A percentile compares a stretch with the other conserved stretches of the same genome.
Evolutionary conservation across 2,797 vertebrate species (phyloP).

Genomic region (Sebastes cheni): DNA sequence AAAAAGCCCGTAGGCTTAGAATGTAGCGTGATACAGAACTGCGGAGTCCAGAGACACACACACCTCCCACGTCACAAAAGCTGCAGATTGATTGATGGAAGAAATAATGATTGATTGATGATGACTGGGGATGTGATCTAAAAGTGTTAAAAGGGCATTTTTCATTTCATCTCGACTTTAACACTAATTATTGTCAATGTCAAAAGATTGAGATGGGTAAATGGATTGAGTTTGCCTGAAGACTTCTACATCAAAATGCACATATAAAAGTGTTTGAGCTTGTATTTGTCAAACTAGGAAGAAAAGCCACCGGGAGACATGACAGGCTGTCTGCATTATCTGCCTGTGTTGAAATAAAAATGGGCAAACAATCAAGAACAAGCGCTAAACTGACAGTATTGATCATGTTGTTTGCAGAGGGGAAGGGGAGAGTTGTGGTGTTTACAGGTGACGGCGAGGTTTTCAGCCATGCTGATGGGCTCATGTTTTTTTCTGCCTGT

Average conservation of each 20-base stretch:
- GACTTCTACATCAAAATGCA: not conserved
- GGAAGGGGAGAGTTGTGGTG: not conserved
- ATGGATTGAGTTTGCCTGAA: not conserved
- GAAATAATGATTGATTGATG: no score
- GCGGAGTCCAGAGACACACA: no score
- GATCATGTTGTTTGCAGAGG: slow-evolving; percentile 10
- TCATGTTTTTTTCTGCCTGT: slow-evolving; percentile 17
- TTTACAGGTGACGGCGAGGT: not conserved
- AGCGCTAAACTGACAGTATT: slow-evolving; percentile 14
- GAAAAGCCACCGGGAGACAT: not conserved
- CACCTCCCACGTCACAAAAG: no score
- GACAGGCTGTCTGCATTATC: not conserved
- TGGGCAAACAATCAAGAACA: slow-evolving; percentile 12
- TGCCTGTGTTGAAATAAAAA: slow-evolving; percentile 6
- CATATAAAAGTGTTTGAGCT: not conserved
- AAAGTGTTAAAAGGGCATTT: no score
- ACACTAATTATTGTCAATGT: no score
- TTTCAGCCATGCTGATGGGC: slow-evolving; percentile 28
- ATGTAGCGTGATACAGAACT: no score
- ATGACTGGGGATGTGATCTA: no score
- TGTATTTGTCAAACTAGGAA: not conserved
- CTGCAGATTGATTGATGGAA: no score
- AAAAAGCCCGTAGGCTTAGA: no score
- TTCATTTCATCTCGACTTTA: no score
- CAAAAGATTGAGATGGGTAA: not conserved